phyloP scores from a whole-genome alignment of 2,888 invertebrate genomes.

The Gari tellinella region DNA sequence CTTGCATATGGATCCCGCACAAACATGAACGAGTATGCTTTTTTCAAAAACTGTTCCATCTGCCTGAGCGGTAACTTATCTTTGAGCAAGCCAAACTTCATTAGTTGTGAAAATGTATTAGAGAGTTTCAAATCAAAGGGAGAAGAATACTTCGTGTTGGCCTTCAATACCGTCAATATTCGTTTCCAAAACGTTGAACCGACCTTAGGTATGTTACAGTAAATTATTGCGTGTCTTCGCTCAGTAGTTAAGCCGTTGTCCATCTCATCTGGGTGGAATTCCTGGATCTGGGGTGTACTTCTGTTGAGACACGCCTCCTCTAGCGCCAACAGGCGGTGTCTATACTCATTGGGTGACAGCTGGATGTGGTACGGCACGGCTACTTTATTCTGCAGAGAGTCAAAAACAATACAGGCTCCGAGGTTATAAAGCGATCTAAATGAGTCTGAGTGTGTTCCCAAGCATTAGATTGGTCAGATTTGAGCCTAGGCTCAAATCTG shows the following conservation, averaged over 20 bases:
- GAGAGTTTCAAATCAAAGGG: conserved; percentile 32
- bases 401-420: no score
- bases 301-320: no score
- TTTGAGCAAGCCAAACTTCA: conserved; percentile 1
- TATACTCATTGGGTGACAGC: no score
- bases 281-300: conserved; percentile 17
- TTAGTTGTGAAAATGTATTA: not conserved
- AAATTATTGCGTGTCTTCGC: conserved; percentile 29
- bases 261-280: conserved; percentile 11
- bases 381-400: no score
- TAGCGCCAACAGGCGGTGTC: no score
- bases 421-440: no score
- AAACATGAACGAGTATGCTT: conserved; percentile 63
- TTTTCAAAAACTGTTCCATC: conserved; percentile 6
- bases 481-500: no score
- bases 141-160: conserved; percentile 4
- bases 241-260: conserved; percentile 16
- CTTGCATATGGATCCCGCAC: conserved; percentile 71
- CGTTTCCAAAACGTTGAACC: conserved; percentile 52
- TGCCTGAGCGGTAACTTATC: not conserved
- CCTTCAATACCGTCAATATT: conserved; percentile 38
- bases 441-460: no score
- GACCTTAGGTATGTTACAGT: conserved; percentile 53
- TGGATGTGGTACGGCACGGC: no score
- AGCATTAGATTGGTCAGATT: no score